Evolutionary conservation across 2,113 vertebrate species (phyloP), one percentile per base, ranked within the genome.

Genomic region (Ovibos moschatus): DNA sequence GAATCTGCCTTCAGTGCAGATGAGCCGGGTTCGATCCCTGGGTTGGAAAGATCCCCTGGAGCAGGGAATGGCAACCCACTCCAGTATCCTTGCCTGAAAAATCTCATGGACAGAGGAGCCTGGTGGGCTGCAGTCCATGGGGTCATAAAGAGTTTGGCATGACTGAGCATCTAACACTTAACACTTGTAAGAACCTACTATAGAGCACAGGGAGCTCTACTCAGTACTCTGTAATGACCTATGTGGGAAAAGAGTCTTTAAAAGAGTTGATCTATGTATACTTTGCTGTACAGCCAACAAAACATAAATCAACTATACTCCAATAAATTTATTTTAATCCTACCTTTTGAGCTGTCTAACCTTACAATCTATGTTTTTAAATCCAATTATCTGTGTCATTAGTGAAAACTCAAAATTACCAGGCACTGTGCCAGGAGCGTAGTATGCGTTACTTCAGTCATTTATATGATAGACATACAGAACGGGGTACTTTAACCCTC

Each of bases 21-120:
- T 6, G 64, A 21, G 9, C n/a, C 2, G 0, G n/a, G n/a, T 71
- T 67, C 0, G 2, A 71, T 71, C 64, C 17, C 64, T 36, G 64
- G 64, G 8, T 36, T 21, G n/a, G n/a, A 5, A 71, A 71, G 33
- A 71, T 36, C 9, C 64, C 64, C 64, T 71, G 64, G 64, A 36
- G 17, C 17, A 71, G 9, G n/a, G n/a, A n/a, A n/a, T n/a, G n/a
- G 64, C 9, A 71, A 36, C 33, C 64, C n/a, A 36, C 64, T 36
- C 9, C 17, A 71, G n/a, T 71, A 71, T 71, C n/a, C 64, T 36
- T 71, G 64, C n/a, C n/a, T 71, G 64, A 11, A 71, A 71, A 71
- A 71, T 21, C 64, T 71, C 64, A 67, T 36, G 9, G 64, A 67
- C n/a, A 67, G 64, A 67, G 17, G 64, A 36, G 64, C 64, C 64